Base-by-base conservation (phyloP, 2,888 invertebrate genomes). In the Ormyrus thymus region DNA sequence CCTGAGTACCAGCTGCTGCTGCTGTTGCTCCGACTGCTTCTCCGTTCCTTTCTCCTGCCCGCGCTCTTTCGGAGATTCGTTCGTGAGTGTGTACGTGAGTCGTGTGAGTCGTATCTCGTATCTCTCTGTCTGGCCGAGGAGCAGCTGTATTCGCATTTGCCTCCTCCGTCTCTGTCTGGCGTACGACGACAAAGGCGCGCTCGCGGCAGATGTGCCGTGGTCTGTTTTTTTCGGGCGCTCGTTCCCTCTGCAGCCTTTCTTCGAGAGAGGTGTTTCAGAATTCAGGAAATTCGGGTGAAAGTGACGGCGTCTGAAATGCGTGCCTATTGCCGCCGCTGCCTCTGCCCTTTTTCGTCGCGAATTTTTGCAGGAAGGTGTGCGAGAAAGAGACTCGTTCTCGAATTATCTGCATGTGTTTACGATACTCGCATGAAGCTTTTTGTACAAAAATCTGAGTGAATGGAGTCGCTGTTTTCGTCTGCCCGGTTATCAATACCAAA, bases 241-340 rank as follows among this genome's bases (percentile, higher is more conserved):
- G 0, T 11, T 53, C 7, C 11, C 10, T 66, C 15, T 45, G 43
- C 11, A 11, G 15, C 4, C n/a, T 43, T 48, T 62, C 59, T 75
- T 6, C 11, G 43, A 7, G 48, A 48, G 8, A 1, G 70, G 53
- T 11, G 45, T 51, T 68, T 61, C 46, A 43, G 59, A 77, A 71
- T 77, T 72, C 15, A 65, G 71, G 59, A 58, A 70, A 72, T 72
- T 59, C 53, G n/a, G 10, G 74, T 77, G 76, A 77, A 77, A 76
- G 76, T 77, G 65, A 56, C 62, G 29, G 29, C 4, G 29, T 76
- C 48, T n/a, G 15, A 29, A 55, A 61, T 15, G 53, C 15, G 62
- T 45, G 6, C 15, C 48, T 29, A 29, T 29, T 29, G 29, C 29
- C 29, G 29, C 29, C 29, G 4, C 29, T 29, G 29, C 29, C 11